Conservation (phyloP, 2,113 vertebrate genomes). For the Brachirus orientalis region DNA sequence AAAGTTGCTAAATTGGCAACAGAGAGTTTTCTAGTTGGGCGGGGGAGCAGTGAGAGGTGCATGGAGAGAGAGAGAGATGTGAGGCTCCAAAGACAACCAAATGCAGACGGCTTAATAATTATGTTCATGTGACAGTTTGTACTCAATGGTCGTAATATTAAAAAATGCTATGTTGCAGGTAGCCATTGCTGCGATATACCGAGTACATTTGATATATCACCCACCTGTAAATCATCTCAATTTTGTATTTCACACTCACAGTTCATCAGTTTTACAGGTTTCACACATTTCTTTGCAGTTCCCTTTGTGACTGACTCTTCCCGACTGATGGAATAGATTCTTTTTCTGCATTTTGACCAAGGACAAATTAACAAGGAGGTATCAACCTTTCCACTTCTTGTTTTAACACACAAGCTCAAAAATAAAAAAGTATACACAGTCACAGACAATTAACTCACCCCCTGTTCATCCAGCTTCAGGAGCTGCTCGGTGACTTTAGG, state of each 20-base stretch:
- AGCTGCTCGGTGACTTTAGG: constrained; percentile 93
- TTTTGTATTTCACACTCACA: constrained; percentile 35
- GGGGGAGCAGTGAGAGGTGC: no score
- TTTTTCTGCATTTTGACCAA: background rate
- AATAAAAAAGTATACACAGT: constrained; percentile 7
- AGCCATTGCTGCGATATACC: no score
- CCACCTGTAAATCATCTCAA: no score
- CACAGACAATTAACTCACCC: constrained; percentile 78
- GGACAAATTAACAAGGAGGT: background rate
- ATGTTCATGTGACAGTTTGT: no score
- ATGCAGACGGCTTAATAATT: no score
- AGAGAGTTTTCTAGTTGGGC: no score
- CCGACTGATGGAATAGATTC: background rate
- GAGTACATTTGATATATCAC: no score
- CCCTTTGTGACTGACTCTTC: background rate
- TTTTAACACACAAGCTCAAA: background rate
- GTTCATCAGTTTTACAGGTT: constrained; percentile 13
- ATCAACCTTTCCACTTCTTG: background rate
- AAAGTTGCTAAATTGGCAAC: no score
- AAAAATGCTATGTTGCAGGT: no score
- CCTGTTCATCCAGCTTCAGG: constrained; percentile 94
- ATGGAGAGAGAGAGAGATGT: no score
- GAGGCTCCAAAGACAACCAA: no score
- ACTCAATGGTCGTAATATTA: no score
- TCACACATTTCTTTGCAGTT: constrained; percentile 4